Evolutionary conservation across 2,797 vertebrate genomes (phyloP), one percentile per base, ranked within the genome.

Genomic region (Tapera naevia): DNA sequence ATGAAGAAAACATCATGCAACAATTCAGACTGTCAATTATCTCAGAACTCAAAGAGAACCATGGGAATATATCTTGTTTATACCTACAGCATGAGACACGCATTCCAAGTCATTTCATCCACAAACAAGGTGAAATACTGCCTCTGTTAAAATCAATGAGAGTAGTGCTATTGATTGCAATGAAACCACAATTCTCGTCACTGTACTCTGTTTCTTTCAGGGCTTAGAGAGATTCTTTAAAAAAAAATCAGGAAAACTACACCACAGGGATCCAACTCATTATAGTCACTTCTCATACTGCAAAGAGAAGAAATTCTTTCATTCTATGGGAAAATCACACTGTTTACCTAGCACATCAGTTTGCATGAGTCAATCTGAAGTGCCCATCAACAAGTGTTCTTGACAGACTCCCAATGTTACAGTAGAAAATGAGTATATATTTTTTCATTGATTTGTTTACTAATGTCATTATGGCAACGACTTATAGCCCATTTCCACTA

Each of bases 401-500:
- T 33, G 10, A 46, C 25, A 66, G 32, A 64, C 5, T 61, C 71
- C 41, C 69, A 9, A 18, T 19, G 10, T 23, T 64, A 65, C 25
- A 24, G 11, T 6, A 27, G 12, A 67, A 62, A 90, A 64, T 0
- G 0, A 13, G n/a, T 39, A 33, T 12, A 1, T 9, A 3, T 61
- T 27, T 62, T 89, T 66, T 18, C 5, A 67, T 25, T 71, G 32
- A 61, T 53, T 92, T 60, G 14, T 13, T 80, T 70, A 62, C 9
- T 67, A 45, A 51, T 32, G 7, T 72, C 48, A 70, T 35, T 75
- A 32, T 10, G 18, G 9, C 32, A 85, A 66, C 17, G 54, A 56
- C 8, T 22, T n/a, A 51, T 8, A 72, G 7, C 4, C 13, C 13
- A 13, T 48, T 70, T 56, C 66, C 72, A 56, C 21, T 22, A 12